Conservation (phyloP, 2,888 invertebrate genomes). For the Autographa pulchrina region DNA sequence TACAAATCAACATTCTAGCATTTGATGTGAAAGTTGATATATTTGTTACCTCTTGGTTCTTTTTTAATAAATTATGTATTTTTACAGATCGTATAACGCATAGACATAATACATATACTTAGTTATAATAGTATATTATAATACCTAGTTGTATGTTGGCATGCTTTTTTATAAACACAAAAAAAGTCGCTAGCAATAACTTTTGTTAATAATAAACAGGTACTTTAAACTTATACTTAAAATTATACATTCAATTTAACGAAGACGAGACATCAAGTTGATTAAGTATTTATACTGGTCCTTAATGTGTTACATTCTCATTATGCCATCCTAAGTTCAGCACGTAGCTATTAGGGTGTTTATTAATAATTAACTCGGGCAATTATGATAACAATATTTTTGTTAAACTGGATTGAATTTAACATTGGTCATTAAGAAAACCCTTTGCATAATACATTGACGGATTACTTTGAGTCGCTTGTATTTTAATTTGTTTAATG, state of each 20-base stretch:
- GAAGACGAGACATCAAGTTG: constrained; percentile 39
- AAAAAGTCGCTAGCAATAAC: too few relatives aligned
- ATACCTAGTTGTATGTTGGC: too few relatives aligned
- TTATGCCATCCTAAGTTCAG: constrained; percentile 25
- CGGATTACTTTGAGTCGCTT: constrained; percentile 29
- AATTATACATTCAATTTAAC: constrained; percentile 27
- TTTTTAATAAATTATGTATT: too few relatives aligned
- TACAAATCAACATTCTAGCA: neutral
- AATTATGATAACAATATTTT: constrained; percentile 28
- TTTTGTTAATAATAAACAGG: too few relatives aligned
- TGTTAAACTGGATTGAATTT: constrained; percentile 25
- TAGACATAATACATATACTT: too few relatives aligned
- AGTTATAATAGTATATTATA: too few relatives aligned
- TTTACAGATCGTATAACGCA: too few relatives aligned
- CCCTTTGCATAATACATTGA: constrained; percentile 30
- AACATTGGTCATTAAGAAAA: constrained; percentile 33
- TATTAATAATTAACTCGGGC: constrained; percentile 30
- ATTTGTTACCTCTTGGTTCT: too few relatives aligned
- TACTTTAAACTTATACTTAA: neutral
- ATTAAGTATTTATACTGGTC: constrained; percentile 46
- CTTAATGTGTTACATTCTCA: constrained; percentile 40
- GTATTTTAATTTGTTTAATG: constrained; percentile 26
- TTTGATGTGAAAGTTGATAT: too few relatives aligned
- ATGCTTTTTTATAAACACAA: too few relatives aligned
- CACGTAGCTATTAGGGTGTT: constrained; percentile 14